Evolutionary conservation across 2,797 vertebrate genomes (phyloP).

Genomic region (Microctenopoma stevenorrisi): DNA sequence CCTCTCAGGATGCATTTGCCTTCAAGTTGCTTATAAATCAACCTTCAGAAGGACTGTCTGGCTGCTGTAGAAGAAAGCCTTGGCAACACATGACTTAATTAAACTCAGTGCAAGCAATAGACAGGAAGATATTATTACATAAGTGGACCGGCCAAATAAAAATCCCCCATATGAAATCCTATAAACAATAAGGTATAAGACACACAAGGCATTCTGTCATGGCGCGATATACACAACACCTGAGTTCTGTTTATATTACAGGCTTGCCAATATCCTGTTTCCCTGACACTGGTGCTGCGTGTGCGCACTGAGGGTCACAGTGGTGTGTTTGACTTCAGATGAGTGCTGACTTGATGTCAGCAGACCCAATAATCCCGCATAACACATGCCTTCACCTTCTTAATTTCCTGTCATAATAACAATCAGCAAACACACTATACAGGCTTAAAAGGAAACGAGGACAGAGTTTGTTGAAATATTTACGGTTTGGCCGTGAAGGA

Average conservation of each 20-base stretch:
- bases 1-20: neutral
- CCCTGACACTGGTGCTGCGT: slow-evolving; percentile 21
- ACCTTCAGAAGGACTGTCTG: neutral
- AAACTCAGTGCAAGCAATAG: neutral
- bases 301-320: slow-evolving; percentile 35
- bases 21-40: neutral
- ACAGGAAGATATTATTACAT: neutral
- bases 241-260: slow-evolving; percentile 62
- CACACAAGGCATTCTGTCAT: slow-evolving; percentile 29
- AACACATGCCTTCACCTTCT: slow-evolving; percentile 17
- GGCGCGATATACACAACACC: slow-evolving; percentile 28
- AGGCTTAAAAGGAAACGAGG: neutral
- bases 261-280: slow-evolving; percentile 66
- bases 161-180: neutral
- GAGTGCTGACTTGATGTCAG: slow-evolving; percentile 39
- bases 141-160: neutral
- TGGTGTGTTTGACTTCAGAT: slow-evolving; percentile 45
- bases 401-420: slow-evolving; percentile 52
- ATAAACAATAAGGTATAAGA: slow-evolving; percentile 9
- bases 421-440: slow-evolving; percentile 28
- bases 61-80: neutral
- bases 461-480: neutral
- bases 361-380: slow-evolving; percentile 33
- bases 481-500: neutral
- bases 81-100: neutral